phyloP scores from a whole-genome alignment of 2,888 invertebrate species.

The Spilosoma lubricipeda region DNA sequence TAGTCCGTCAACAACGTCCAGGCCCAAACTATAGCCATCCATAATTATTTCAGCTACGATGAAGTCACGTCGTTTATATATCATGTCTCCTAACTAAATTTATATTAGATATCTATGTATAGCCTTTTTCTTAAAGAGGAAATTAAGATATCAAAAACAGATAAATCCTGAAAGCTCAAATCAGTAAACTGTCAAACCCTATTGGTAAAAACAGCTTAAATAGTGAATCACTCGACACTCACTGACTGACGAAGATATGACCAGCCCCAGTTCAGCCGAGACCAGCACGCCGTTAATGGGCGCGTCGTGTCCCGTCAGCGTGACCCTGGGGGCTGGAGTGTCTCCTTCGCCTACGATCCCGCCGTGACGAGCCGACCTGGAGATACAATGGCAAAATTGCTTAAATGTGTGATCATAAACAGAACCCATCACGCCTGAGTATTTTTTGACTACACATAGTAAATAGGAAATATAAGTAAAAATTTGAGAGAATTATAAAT shows the following conservation, averaged over 20 bases:
- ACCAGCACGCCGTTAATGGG: slow-evolving; percentile 98
- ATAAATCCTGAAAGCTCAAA: not conserved
- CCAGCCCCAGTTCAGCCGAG: slow-evolving; percentile 98
- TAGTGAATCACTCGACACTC: slow-evolving; percentile 40
- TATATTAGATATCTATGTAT: too few relatives aligned
- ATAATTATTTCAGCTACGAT: too few relatives aligned
- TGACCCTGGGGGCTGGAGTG: slow-evolving; percentile 97
- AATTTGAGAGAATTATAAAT: too few relatives aligned
- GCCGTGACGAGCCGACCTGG: slow-evolving; percentile 93
- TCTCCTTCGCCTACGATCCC: slow-evolving; percentile 99
- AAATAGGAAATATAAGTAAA: too few relatives aligned
- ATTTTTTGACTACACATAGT: not conserved
- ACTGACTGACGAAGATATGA: slow-evolving; percentile 94
- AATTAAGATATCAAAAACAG: too few relatives aligned
- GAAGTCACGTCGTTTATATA: too few relatives aligned
- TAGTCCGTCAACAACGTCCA: too few relatives aligned
- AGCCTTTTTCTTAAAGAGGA: too few relatives aligned
- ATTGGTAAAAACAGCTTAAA: not conserved
- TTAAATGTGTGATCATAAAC: not conserved
- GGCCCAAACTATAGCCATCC: too few relatives aligned
- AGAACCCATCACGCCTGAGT: not conserved
- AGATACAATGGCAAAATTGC: not conserved
- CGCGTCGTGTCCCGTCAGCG: slow-evolving; percentile 98
- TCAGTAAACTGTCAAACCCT: not conserved
- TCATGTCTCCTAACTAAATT: too few relatives aligned